Conservation (phyloP, 2,113 vertebrate species). For the Emydocephalus ijimae region DNA sequence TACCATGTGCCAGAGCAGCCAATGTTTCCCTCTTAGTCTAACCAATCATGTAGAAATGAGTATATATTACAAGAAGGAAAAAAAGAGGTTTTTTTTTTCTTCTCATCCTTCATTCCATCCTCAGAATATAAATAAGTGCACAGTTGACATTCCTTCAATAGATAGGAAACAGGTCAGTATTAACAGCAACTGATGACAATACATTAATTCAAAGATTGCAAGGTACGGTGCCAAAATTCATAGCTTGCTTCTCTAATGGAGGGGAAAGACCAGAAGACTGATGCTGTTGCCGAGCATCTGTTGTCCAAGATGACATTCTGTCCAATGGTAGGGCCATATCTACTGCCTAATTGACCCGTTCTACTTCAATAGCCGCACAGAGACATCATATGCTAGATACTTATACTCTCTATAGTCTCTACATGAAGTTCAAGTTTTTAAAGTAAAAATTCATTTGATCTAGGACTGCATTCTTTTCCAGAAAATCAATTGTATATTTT, state of each 20-base stretch:
- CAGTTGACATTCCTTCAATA: not conserved
- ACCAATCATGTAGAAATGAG: not conserved
- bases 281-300: not conserved
- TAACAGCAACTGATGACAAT: not conserved
- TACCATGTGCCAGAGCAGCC: not conserved
- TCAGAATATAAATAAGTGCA: not conserved
- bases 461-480: not conserved
- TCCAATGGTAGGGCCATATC: not conserved
- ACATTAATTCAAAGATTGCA: not conserved
- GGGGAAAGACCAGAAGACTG: not conserved
- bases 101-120: not conserved
- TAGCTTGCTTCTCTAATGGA: not conserved
- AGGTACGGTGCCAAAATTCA: not conserved
- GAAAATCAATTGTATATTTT: not conserved
- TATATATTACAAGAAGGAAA: not conserved
- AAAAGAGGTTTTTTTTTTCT: not conserved
- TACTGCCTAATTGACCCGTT: not conserved
- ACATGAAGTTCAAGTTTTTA: not conserved
- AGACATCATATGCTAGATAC: not conserved
- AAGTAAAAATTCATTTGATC: not conserved
- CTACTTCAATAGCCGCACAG: not conserved
- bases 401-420: not conserved
- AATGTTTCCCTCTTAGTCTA: not conserved
- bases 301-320: not conserved
- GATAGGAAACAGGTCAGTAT: not conserved